A percentile compares a stretch with the other conserved stretches of the same genome.
Evolutionary conservation across 2,888 invertebrate genomes (phyloP).

Genomic region (Cerastoderma edule): DNA sequence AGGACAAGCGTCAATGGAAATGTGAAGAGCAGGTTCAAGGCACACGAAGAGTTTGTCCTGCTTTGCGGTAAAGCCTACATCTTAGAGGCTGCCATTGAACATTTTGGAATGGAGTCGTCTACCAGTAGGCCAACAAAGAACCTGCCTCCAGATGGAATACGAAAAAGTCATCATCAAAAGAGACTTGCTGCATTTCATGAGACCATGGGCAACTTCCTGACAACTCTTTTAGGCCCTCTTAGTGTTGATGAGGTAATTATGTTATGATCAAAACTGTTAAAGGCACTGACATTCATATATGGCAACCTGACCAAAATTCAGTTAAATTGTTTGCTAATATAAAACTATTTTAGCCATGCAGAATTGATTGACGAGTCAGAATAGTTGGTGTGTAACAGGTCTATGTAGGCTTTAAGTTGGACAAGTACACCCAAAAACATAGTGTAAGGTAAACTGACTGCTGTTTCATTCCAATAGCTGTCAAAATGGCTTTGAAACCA

Average conservation of each 20-base stretch:
- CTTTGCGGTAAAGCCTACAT: constrained; percentile 28
- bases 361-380: too few species aligned
- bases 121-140: constrained; percentile 20
- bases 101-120: constrained; percentile 32
- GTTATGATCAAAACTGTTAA: not conserved
- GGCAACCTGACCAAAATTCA: too few species aligned
- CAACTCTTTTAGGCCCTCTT: not conserved
- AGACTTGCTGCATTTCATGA: constrained; percentile 3
- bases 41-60: constrained; percentile 38
- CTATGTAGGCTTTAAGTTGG: too few species aligned
- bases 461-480: too few species aligned
- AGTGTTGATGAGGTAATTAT: constrained; percentile 9
- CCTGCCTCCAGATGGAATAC: not conserved
- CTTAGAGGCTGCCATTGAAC: constrained; percentile 26
- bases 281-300: too few species aligned
- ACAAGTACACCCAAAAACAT: too few species aligned
- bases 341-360: too few species aligned
- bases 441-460: too few species aligned
- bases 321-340: too few species aligned
- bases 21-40: constrained; percentile 30
- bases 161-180: constrained; percentile 7
- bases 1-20: constrained; percentile 30
- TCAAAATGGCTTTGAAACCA: too few species aligned
- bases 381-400: too few species aligned
- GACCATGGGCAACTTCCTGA: constrained; percentile 8